Evolutionary conservation across 2,888 invertebrate species (phyloP), one percentile per base, ranked within the genome.

Genomic region (Drymonia ruficornis): DNA sequence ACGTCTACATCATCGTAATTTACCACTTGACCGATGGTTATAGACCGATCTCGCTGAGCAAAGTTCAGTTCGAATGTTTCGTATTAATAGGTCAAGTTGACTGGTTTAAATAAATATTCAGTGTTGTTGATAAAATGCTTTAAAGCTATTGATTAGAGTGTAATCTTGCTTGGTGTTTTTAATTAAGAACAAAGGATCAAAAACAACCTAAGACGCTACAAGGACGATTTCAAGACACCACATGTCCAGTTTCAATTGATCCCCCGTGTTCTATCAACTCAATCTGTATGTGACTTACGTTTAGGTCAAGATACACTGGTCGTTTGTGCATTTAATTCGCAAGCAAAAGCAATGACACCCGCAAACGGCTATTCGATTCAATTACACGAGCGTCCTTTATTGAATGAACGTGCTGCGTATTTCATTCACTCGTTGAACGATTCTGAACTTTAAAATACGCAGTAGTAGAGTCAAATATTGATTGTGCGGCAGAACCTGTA

Each of bases 291-390:
- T 36, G 36, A 4, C 4, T 13, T 18, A 44, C 13, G 38, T 54
- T 11, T 7, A 29, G 57, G 18, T 44, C 63, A 50, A 53, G 34
- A 31, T 36, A 42, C 15, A 0, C 16, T 56, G 56, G 65, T 61
- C 42, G 8, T 47, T 48, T 55, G 53, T 51, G 56, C 53, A 52
- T 63, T 58, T 77, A 76, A 81, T 80, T 83, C 78, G 81, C 55
- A 63, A 70, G 59, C 70, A 59, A 63, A 61, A 53, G 56, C 60
- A 70, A 71, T 72, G 76, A 81, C 78, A 80, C 72, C 70, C 71
- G 67, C 76, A 68, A 76, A 67, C 62, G 66, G 57, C 69, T 68
- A 76, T 76, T 78, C 79, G 70, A 80, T 84, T 80, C 78, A 82
- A 81, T 80, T 81, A 78, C 56, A 60, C 53, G 56, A 48, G 31